Base-by-base conservation (phyloP, 2,113 vertebrate genomes). In the Muntiacus muntjak region DNA sequence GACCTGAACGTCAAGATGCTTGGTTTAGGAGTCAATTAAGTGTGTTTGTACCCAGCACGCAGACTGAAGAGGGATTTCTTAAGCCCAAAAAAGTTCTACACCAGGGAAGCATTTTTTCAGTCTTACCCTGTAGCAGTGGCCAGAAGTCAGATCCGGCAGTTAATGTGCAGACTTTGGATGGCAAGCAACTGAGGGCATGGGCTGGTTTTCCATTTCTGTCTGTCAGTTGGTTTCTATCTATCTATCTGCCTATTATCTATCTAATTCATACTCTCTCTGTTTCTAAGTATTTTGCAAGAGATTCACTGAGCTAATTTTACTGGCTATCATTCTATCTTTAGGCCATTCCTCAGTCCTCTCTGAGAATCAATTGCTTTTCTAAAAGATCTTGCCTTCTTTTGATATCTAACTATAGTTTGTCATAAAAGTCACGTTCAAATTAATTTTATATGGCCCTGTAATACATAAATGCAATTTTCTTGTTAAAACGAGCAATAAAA, bases 171-270 rank as follows among this genome's bases (percentile, higher is more conserved):
- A 57, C n/a, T 94, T 40, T 97, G 28, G 96, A 96, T 97, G 87
- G 87, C 98, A 97, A 96, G 82, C 33, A 97, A 67, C 96, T 86
- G n/a, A 79, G 43, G 40, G 19, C n/a, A 40, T 95, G 89, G 64
- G 33, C 97, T 97, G 25, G 6, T 36, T 97, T 92, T 88, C 57
- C 47, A 10, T 14, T 16, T 91, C 30, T 96, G 6, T 83, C 84
- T 26, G 10, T n/a, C 3, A n/a, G 6, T 60, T 3, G 1, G 40
- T 74, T 1, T 82, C 36, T 30, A 4, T 87, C 85, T 50, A 17
- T 54, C 58, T 60, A 21, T 52, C 54, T 54, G 16, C 30, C 30
- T 43, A 10, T 15, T 64, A 1, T 64, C 62, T 30, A 9, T 47
- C 52, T 43, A 78, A 40, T 89, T 33, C 43, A 3, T 92, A 6